These are phyloP conservation scores for Oscheius sp. DNA, from an alignment of 1,140 invertebrate genomes.

Conservation along the genomic window DNA sequence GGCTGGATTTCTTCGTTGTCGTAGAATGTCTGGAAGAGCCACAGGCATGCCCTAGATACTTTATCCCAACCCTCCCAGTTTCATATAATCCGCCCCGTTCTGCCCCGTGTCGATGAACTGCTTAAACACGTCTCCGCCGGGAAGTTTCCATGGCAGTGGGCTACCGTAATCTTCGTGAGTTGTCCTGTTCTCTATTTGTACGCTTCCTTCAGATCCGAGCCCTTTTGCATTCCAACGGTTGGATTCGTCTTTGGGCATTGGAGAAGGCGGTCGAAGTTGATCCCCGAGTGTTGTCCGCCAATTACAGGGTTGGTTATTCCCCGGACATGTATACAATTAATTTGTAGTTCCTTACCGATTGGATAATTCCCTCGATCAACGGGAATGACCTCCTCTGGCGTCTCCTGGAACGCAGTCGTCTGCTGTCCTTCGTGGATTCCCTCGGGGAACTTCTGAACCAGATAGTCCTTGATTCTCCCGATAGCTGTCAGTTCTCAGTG, in stretches of 20 bases:
- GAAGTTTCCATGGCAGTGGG: neutral
- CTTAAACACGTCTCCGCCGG: neutral
- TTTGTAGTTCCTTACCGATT: constrained; percentile 3
- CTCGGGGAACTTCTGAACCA: neutral
- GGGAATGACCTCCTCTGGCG: constrained; percentile 28
- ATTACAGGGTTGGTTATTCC: neutral
- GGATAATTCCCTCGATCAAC: constrained; percentile 6
- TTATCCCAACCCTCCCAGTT: neutral
- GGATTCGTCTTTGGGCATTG: constrained; percentile 29
- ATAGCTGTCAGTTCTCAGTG: too few relatives aligned
- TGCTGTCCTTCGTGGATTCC: neutral
- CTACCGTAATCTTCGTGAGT: neutral
- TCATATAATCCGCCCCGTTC: constrained; percentile 19
- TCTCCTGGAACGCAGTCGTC: neutral
- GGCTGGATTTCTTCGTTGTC: constrained; percentile 6
- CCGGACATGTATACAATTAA: too few relatives aligned
- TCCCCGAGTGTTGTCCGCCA: neutral
- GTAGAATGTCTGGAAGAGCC: constrained; percentile 21
- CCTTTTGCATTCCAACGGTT: constrained; percentile 21
- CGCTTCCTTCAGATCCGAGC: too few relatives aligned
- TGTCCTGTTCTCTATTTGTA: too few relatives aligned
- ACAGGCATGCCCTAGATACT: neutral
- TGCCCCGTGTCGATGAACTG: constrained; percentile 4
- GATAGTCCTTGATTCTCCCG: too few relatives aligned
- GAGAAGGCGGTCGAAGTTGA: constrained; percentile 9